A percentile compares a stretch with the other conserved stretches of the same genome.
phyloP scores from a whole-genome alignment of 1,140 invertebrate species.

The Magallana angulata region DNA sequence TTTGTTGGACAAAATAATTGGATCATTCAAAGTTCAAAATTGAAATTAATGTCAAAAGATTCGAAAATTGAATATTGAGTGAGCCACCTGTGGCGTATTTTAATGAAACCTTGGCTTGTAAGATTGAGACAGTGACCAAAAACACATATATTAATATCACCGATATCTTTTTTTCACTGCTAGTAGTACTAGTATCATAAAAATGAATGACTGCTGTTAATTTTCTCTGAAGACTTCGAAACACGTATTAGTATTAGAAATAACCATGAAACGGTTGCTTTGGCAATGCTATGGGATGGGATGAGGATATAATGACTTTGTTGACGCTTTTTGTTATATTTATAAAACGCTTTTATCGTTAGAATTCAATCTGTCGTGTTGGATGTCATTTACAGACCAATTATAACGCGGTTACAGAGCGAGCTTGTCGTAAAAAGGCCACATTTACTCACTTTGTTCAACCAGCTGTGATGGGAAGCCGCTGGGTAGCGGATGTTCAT shows the following conservation, averaged over 20 bases:
- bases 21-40: too few species aligned
- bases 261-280: background rate
- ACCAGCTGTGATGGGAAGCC: background rate
- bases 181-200: too few species aligned
- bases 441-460: background rate
- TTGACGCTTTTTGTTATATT: constrained; percentile 13
- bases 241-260: background rate
- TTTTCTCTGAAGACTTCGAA: too few species aligned
- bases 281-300: background rate
- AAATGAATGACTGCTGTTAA: too few species aligned
- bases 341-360: constrained; percentile 18
- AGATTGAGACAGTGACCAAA: too few species aligned
- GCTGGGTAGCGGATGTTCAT: background rate
- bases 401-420: constrained; percentile 13
- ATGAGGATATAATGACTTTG: constrained; percentile 15
- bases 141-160: too few species aligned
- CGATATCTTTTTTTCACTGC: too few species aligned
- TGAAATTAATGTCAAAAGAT: too few species aligned
- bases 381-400: constrained; percentile 19
- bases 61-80: background rate
- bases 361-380: constrained; percentile 20
- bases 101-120: background rate
- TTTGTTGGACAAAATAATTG: too few species aligned
- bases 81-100: background rate
- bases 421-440: background rate